Base-by-base conservation (phyloP, 2,113 vertebrate species). In the Eurypyga helias region DNA sequence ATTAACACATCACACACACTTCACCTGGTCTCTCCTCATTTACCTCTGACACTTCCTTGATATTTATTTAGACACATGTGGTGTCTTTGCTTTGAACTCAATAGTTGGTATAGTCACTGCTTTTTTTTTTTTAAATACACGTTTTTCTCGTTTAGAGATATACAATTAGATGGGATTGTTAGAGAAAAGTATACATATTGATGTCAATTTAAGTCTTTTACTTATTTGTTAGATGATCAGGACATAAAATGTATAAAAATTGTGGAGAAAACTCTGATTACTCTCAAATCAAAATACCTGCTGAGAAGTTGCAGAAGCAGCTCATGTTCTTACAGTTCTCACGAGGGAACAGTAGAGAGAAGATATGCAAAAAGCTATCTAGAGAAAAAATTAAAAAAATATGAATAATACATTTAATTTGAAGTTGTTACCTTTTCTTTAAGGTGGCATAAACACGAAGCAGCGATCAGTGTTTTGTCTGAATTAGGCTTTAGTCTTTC, bases 61-160 rank as follows among this genome's bases (percentile, higher is more conserved):
- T 97, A 97, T 97, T 98, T 98, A 96, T 97, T 98, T 97, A 97
- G 96, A 97, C 84, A 85, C 96, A 94, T 94, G 90, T 90, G 90
- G 90, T 93, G 93, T 90, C 96, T 98, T 96, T 48, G 36, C 97
- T 98, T 98, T 98, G 97, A 98, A 98, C 97, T 97, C 95, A 89
- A 94, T 95, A 65, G 94, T 93, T 94, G 95, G 97, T 91, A 94
- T 86, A 97, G 88, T 97, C 84, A 85, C 38, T 92, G 86, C 94
- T 23, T 95, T 75, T 86, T 89, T 90, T 90, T 94, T 96, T 96
- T 91, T 41, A 41, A 87, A 94, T 90, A 96, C 97, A 94, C 58
- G 25, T 94, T 96, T 97, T 95, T 96, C 85, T 87, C 9, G 5
- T 92, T 96, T 96, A 92, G 93, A 95, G 65, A 87, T 97, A 71